Base-by-base conservation (phyloP, 2,888 invertebrate genomes). In the Kuschelorhynchus macadamiae region DNA sequence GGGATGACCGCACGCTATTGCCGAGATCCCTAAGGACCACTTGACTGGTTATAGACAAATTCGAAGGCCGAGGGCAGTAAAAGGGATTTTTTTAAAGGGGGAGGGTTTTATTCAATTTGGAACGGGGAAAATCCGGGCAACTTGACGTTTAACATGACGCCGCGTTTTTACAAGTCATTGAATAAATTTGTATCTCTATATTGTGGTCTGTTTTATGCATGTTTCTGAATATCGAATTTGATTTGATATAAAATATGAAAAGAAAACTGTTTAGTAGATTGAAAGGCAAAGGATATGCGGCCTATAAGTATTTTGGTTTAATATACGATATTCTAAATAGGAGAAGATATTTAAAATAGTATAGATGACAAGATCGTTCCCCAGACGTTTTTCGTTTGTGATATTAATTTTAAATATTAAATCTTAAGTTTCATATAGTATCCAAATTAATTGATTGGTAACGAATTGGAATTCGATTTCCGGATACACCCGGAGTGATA, bases 101-200 rank as follows among this genome's bases (percentile, higher is more conserved):
- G 55, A 32, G 20, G 44, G 33, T 56, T 65, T 64, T 57, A 71
- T 71, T 70, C 67, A 70, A 70, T 70, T 70, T 70, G 55, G 42
- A 57, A 41, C 56, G 14, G 41, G 65, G 60, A 68, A 68, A 68
- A 66, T 65, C 66, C 61, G 25, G 62, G 36, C 56, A 63, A 70
- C 67, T 70, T 70, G 70, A 70, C 70, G 63, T 67, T 70, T 65
- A 63, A 67, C 70, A 70, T 70, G 70, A 67, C 52, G 52, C 70
- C 41, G 67, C 67, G 70, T 59, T 70, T 70, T 70, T 70, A 71
- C 71, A 67, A 71, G 71, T 71, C 71, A 71, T 67, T 71, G 71
- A 71, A 71, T 71, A 71, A 71, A 71, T 70, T 70, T 70, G 70
- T 70, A 56, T 70, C 62, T 59, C 14, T 63, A 68, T 68, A 63